Percentiles rank a stretch among this genome's conserved stretches.
These are phyloP conservation scores for Xanthostigma xanthostigma DNA, from an alignment of 2,888 invertebrate genomes.

Conservation along the genomic window DNA sequence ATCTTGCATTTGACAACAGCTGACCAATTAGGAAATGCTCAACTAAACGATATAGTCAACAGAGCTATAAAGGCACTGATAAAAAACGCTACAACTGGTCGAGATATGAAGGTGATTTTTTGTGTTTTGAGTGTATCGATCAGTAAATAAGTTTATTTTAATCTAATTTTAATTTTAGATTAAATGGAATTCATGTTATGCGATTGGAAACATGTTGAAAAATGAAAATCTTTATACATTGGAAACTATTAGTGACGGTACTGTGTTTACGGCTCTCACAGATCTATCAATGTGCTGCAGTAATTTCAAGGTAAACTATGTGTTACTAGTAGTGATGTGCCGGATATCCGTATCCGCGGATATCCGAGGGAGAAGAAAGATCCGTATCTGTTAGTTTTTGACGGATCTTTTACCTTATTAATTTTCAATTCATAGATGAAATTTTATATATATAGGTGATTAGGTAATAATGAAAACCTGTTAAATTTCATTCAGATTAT, in stretches of 20 bases:
- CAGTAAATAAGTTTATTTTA: not conserved
- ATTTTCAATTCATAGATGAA: too few relatives aligned
- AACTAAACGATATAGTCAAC: slow-evolving; percentile 38
- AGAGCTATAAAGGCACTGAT: slow-evolving; percentile 49
- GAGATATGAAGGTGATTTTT: slow-evolving; percentile 58
- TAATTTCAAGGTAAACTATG: slow-evolving; percentile 25
- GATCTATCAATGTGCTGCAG: slow-evolving; percentile 23
- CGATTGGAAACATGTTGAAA: slow-evolving; percentile 64
- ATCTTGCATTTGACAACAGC: slow-evolving; percentile 48
- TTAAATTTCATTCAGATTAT: too few relatives aligned
- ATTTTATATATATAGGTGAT: too few relatives aligned
- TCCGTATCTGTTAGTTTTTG: too few relatives aligned
- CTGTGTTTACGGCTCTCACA: slow-evolving; percentile 16
- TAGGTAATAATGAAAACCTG: too few relatives aligned
- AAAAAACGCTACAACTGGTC: slow-evolving; percentile 50
- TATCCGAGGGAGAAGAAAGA: too few relatives aligned
- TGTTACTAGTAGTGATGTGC: too few relatives aligned
- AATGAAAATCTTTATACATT: slow-evolving; percentile 35
- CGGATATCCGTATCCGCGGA: too few relatives aligned
- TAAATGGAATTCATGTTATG: slow-evolving; percentile 86
- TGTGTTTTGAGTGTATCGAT: not conserved
- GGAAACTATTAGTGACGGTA: slow-evolving; percentile 33
- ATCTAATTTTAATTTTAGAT: slow-evolving; percentile 28
- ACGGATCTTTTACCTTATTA: too few relatives aligned
- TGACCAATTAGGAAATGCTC: slow-evolving; percentile 32